A percentile compares a stretch with the other conserved stretches of the same genome.
These are phyloP conservation scores for Adelges cooleyi DNA, from an alignment of 1,140 invertebrate genomes.

Conservation along the genomic window DNA sequence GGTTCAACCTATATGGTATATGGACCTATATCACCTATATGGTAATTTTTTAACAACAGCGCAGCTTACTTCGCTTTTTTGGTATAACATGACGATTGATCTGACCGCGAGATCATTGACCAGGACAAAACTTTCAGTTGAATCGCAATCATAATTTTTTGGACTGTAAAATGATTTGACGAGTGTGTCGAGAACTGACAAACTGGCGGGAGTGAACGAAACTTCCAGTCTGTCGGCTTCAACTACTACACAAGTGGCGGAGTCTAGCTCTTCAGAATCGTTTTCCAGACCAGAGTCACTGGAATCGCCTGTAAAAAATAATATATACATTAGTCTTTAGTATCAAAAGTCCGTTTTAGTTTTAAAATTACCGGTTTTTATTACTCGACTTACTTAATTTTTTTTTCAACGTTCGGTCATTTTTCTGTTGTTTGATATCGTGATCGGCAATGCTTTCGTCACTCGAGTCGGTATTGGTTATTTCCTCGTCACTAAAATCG, in stretches of 20 bases:
- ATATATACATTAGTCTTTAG: not conserved
- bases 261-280: constrained; percentile 40
- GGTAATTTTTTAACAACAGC: too few species aligned
- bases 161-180: constrained; percentile 40
- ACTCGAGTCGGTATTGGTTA: constrained; percentile 20
- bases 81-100: constrained; percentile 32
- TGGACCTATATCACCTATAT: too few species aligned
- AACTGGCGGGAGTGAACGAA: constrained; percentile 52
- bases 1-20: too few species aligned
- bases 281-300: constrained; percentile 41
- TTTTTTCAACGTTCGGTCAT: constrained; percentile 2
- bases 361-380: too few species aligned
- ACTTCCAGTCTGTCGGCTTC: constrained; percentile 56
- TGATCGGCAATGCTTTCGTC: constrained; percentile 13
- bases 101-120: constrained; percentile 33
- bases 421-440: not conserved
- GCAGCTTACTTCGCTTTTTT: constrained; percentile 32
- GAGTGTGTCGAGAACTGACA: constrained; percentile 50
- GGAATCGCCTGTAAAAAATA: constrained; percentile 34
- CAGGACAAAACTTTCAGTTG: constrained; percentile 25
- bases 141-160: constrained; percentile 23
- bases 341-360: too few species aligned
- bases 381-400: constrained; percentile 25
- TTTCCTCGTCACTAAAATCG: constrained; percentile 20
- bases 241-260: constrained; percentile 55